A percentile compares a stretch with the other conserved stretches of the same genome.
phyloP scores from a whole-genome alignment of 2,797 vertebrate species.

The Pelochelys cantorii region DNA sequence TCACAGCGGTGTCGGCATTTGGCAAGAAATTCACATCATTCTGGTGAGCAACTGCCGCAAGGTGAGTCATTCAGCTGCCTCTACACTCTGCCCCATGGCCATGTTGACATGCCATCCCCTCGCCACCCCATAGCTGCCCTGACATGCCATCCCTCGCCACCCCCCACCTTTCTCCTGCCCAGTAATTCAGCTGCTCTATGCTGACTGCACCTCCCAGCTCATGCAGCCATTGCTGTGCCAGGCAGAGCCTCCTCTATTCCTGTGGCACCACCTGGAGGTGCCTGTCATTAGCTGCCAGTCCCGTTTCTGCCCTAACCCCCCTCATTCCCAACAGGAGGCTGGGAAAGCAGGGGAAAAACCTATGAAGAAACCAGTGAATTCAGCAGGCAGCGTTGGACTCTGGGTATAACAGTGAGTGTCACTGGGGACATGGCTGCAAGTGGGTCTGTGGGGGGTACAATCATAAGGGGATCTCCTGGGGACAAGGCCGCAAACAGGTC shows the following conservation, averaged over 20 bases:
- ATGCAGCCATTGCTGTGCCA: too few species aligned
- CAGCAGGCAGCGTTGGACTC: constrained; percentile 81
- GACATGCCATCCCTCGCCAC: too few species aligned
- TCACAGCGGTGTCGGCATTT: constrained; percentile 93
- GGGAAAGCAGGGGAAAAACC: constrained; percentile 88
- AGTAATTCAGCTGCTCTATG: neutral
- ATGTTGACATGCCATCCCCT: too few species aligned
- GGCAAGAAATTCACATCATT: constrained; percentile 99
- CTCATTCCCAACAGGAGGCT: constrained; percentile 66
- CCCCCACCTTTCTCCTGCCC: neutral
- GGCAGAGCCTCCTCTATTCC: too few species aligned
- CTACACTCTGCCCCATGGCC: neutral
- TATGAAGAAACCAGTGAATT: constrained; percentile 88
- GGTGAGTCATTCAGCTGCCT: constrained; percentile 80
- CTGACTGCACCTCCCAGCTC: neutral
- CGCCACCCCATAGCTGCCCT: too few species aligned
- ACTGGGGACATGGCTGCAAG: rapidly evolving
- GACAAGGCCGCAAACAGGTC: rapidly evolving
- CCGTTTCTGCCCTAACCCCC: neutral
- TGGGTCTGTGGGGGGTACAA: too few species aligned
- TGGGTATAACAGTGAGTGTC: constrained; percentile 90
- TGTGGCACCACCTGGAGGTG: rapidly evolving
- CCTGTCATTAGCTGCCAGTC: neutral
- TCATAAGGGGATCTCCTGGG: too few species aligned
- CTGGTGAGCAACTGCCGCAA: constrained; percentile 89